Percentiles rank a stretch among this genome's conserved stretches.
Evolutionary conservation across 2,888 invertebrate genomes (phyloP).

Genomic region (Amphipyra berbera): DNA sequence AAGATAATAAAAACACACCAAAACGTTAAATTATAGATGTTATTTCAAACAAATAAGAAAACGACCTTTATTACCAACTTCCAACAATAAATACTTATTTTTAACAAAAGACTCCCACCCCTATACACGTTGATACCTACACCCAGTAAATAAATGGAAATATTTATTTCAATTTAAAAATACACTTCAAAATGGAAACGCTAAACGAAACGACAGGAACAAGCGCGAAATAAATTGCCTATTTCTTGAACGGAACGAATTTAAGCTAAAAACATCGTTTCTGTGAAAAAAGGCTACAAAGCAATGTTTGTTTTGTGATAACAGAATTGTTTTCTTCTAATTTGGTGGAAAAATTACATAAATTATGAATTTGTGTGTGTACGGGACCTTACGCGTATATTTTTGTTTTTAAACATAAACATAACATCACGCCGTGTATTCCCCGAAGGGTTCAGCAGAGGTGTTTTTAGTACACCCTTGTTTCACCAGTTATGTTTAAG

Average conservation of each 20-base stretch:
- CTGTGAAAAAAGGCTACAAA: constrained; percentile 26
- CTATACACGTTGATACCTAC: constrained; percentile 26
- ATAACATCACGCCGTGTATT: too few species aligned
- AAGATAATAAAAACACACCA: not conserved
- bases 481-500: too few species aligned
- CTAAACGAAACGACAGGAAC: constrained; percentile 51
- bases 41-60: constrained; percentile 8
- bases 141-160: constrained; percentile 9
- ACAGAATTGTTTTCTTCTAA: not conserved
- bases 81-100: constrained; percentile 14
- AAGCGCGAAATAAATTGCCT: constrained; percentile 61
- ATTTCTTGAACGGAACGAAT: constrained; percentile 57
- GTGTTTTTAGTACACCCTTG: too few species aligned
- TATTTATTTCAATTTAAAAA: constrained; percentile 47
- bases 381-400: too few species aligned
- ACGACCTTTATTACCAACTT: constrained; percentile 11
- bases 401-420: too few species aligned
- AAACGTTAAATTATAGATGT: not conserved
- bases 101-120: constrained; percentile 13
- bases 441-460: too few species aligned
- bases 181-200: constrained; percentile 38
- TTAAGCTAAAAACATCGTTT: constrained; percentile 40
- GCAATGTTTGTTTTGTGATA: constrained; percentile 14
- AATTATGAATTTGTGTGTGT: not conserved
- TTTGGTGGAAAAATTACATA: not conserved